phyloP scores from a whole-genome alignment of 53 echinoderm and acorn worm genomes.

The Crossaster papposus region DNA sequence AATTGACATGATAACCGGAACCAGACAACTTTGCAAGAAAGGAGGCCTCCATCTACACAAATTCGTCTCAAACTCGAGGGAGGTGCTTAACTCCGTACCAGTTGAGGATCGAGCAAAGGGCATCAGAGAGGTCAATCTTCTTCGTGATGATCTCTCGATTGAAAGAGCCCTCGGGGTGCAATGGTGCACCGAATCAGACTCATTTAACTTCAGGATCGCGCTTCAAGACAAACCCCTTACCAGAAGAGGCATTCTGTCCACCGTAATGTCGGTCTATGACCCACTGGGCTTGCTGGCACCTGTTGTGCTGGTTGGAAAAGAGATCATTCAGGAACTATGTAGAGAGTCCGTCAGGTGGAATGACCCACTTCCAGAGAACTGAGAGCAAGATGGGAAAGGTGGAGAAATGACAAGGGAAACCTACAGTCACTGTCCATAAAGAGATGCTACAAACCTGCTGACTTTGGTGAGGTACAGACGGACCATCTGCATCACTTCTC shows the following conservation, averaged over 20 bases:
- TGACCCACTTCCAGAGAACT: slow-evolving; percentile 68
- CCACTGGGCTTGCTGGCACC: slow-evolving; percentile 79
- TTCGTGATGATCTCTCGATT: slow-evolving; percentile 49
- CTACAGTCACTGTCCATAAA: slow-evolving; percentile 50
- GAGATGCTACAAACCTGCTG: slow-evolving; percentile 57
- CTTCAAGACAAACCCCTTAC: slow-evolving; percentile 61
- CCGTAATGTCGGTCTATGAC: slow-evolving; percentile 74
- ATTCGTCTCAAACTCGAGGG: slow-evolving; percentile 70
- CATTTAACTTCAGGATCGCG: slow-evolving; percentile 73
- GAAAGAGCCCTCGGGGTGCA: slow-evolving; percentile 68
- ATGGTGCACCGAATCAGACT: slow-evolving; percentile 73
- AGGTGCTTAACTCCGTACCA: slow-evolving; percentile 66
- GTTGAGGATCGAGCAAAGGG: slow-evolving; percentile 61
- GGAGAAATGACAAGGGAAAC: slow-evolving; percentile 50
- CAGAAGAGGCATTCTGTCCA: slow-evolving; percentile 67
- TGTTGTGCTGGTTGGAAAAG: slow-evolving; percentile 67
- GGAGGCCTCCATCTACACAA: slow-evolving; percentile 72
- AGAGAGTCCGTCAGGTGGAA: slow-evolving; percentile 67
- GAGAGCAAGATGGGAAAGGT: slow-evolving; percentile 62
- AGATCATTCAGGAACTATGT: slow-evolving; percentile 77
- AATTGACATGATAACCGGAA: slow-evolving; percentile 41
- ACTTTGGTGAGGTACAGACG: slow-evolving; percentile 35
- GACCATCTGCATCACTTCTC: slow-evolving; percentile 63
- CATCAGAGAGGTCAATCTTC: slow-evolving; percentile 51
- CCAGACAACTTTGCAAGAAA: slow-evolving; percentile 55